Evolutionary conservation across 23 tunicate genomes (phyloP), one percentile per base, ranked within the genome.

Genomic region (Halocynthia aurantium): DNA sequence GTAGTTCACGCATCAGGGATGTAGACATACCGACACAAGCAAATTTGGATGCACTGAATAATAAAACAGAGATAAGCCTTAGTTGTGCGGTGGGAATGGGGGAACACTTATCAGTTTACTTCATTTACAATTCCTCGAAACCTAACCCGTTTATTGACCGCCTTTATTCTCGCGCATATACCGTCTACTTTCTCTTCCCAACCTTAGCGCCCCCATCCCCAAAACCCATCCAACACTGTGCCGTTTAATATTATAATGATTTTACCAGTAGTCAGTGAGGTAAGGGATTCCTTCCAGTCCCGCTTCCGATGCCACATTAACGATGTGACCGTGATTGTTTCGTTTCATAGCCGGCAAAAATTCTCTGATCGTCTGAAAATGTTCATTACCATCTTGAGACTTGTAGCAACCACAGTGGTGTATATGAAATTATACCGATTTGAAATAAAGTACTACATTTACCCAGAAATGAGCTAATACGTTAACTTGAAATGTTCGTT

Each of bases 321-420:
- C 55, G 44, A 87, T 87, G 51, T 87, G 93, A 12, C 93, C 93
- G 54, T 87, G 86, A 76, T 87, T 87, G 22, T 82, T 87, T 54
- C 55, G 70, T 76, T 87, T 82, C 93, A 87, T 87, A 8, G 72
- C 60, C n/a, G 93, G 93, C 11, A 87, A 71, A 77, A 87, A 87
- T 53, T 87, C 86, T 6, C 81, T 77, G 55, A 87, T 82, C 17
- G 82, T 54, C 93, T 87, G 72, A 18, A 80, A 85, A 72, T 68
- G 13, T 18, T 68, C 2, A 18, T 0, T 68, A 4, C 1, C 72
- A 68, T 21, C 5, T 2, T n/a, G n/a, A n/a, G n/a, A n/a, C n/a
- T n/a, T 31, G 4, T 31, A 31, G 2, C 44, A 31, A 31, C 72
- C 2, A 0, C 17, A 2, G 21, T 15, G 22, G 13, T n/a, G 12